These are phyloP conservation scores for Geotrupes spiniger DNA, from an alignment of 2,888 invertebrate genomes.

Conservation along the genomic window DNA sequence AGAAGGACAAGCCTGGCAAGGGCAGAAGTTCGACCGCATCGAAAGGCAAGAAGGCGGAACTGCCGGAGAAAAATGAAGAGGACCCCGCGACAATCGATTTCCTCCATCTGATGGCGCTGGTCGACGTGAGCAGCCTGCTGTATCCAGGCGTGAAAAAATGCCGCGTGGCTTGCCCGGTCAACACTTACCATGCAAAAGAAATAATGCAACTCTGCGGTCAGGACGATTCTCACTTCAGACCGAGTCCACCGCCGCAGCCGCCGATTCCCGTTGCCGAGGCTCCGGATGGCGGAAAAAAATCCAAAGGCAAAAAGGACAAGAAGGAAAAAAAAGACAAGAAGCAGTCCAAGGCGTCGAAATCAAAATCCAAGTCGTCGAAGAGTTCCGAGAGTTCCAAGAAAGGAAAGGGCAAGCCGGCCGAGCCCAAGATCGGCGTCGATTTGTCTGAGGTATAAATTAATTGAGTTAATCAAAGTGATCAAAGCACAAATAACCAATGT, in stretches of 20 bases:
- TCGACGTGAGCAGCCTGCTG: conserved; percentile 42
- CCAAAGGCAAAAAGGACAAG: conserved; percentile 13
- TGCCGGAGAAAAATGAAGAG: conserved; percentile 1
- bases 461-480: no score
- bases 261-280: conserved; percentile 2
- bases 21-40: conserved; percentile 18
- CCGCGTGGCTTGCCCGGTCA: conserved; percentile 39
- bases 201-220: conserved; percentile 37
- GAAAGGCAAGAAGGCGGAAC: conserved; percentile 15
- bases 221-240: conserved; percentile 42
- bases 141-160: conserved; percentile 45
- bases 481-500: no score
- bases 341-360: neutral
- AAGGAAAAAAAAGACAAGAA: conserved; percentile 12
- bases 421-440: conserved; percentile 3
- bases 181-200: conserved; percentile 40
- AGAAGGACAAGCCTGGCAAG: conserved; percentile 17
- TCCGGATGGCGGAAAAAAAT: conserved; percentile 20
- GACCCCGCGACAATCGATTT: conserved; percentile 27
- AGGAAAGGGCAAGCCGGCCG: conserved; percentile 20
- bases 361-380: conserved; percentile 1
- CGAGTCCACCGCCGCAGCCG: conserved; percentile 26
- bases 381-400: conserved; percentile 19
- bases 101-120: conserved; percentile 44
- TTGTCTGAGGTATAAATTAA: conserved; percentile 14